These are phyloP conservation scores for Holcopasites calliopsidis DNA, from an alignment of 1,140 invertebrate genomes.

Conservation along the genomic window DNA sequence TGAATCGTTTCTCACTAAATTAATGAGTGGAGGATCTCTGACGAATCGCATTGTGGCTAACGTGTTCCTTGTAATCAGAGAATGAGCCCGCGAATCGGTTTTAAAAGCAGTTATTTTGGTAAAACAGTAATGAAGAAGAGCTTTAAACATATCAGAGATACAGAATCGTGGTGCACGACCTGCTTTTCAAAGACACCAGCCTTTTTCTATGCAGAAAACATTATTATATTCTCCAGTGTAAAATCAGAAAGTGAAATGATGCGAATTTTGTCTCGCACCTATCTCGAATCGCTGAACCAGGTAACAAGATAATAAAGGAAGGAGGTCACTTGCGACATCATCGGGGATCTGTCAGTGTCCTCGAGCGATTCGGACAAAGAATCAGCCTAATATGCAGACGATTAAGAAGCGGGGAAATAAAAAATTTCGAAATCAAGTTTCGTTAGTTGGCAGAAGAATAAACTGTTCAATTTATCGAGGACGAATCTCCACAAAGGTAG, in stretches of 20 bases:
- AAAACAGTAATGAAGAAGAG: slow-evolving; percentile 38
- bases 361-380: background rate
- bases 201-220: background rate
- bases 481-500: background rate
- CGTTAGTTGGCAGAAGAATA: background rate
- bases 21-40: background rate
- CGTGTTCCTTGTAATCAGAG: background rate
- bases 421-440: background rate
- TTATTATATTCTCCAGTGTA: background rate
- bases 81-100: slow-evolving; percentile 27
- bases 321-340: background rate
- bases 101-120: slow-evolving; percentile 26
- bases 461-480: background rate
- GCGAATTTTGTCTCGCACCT: too few species aligned
- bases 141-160: too few species aligned
- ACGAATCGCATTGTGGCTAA: background rate
- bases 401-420: too few species aligned
- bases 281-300: background rate
- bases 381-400: background rate
- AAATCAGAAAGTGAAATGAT: background rate
- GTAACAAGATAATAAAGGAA: slow-evolving; percentile 11
- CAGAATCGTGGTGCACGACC: too few species aligned
- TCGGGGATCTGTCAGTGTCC: background rate
- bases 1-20: background rate
- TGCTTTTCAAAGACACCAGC: too few species aligned